Evolutionary conservation across 2,113 vertebrate genomes (phyloP), one percentile per base, ranked within the genome.

Genomic region (Cyprinodon brontotheroides): DNA sequence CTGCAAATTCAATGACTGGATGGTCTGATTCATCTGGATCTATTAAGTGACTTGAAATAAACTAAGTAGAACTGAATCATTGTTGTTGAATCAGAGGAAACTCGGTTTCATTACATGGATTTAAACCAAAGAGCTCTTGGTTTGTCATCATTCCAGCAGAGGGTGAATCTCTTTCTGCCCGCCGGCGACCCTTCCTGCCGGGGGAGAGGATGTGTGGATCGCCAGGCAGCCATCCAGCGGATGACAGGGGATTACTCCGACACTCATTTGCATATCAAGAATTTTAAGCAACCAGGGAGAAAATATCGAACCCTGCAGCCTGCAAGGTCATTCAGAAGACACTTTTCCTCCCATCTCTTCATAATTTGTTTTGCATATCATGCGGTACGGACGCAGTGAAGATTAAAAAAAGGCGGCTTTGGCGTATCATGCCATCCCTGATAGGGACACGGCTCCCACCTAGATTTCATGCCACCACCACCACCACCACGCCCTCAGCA

Each of bases 281-380:
- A 78, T 80, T 95, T 91, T 40, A 81, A 95, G 92, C 86, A 86
- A 93, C 82, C 90, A 91, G 86, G 87, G 84, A 90, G 87, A 92
- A 93, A 93, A 94, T 93, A 93, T 93, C 81, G 72, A 93, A 73
- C 93, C 95, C 94, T 94, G 87, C 89, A 87, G 93, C 73, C 65
- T 92, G 91, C 95, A 95, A 96, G 95, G 95, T 95, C 95, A 94
- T 90, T 92, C 59, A 90, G 85, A 92, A 96, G 94, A 96, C 90
- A 89, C 86, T 36, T 83, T 88, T 57, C 50, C 50, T 57, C 50
- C 50, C 50, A 57, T 84, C 45, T 87, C 75, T 83, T 93, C 89
- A 89, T 89, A 82, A 91, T 92, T 93, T 90, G 89, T 92, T 91
- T 92, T 88, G 92, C 92, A 93, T 93, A 91, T 92, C 89, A 91